These are phyloP conservation scores for Hyles vespertilio DNA, from an alignment of 1,140 invertebrate species.

Conservation along the genomic window DNA sequence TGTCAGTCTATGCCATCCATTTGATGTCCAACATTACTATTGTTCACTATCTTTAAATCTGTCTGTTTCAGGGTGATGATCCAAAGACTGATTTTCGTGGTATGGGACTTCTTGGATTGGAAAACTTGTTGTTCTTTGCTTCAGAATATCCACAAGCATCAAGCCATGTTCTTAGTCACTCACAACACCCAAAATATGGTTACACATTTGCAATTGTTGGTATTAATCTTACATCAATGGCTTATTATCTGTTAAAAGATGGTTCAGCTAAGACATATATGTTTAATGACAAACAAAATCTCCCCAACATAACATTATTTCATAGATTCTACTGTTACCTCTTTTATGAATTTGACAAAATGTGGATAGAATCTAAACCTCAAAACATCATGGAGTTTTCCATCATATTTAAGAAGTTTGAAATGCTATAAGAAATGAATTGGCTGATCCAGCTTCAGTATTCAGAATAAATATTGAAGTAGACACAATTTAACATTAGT, in stretches of 20 bases:
- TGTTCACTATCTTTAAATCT: too few relatives aligned
- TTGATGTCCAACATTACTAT: too few relatives aligned
- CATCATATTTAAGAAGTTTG: slow-evolving; percentile 89
- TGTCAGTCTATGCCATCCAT: too few relatives aligned
- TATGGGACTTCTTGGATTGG: slow-evolving; percentile 96
- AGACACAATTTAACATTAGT: slow-evolving; percentile 56
- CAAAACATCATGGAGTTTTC: slow-evolving; percentile 97
- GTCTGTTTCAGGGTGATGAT: slow-evolving; percentile 89
- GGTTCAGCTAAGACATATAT: slow-evolving; percentile 93
- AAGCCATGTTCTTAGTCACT: slow-evolving; percentile 89
- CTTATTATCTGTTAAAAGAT: slow-evolving; percentile 86
- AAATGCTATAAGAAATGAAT: slow-evolving; percentile 80
- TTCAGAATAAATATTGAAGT: slow-evolving; percentile 86
- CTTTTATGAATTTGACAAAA: slow-evolving; percentile 95
- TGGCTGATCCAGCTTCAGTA: slow-evolving; percentile 80
- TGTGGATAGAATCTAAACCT: slow-evolving; percentile 94
- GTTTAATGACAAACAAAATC: slow-evolving; percentile 87
- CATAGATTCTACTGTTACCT: slow-evolving; percentile 96
- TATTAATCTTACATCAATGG: slow-evolving; percentile 96
- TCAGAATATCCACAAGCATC: slow-evolving; percentile 87
- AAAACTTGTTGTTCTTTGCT: slow-evolving; percentile 94
- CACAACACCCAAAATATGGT: slow-evolving; percentile 91
- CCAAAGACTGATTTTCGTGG: slow-evolving; percentile 98
- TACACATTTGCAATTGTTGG: slow-evolving; percentile 93
- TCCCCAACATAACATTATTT: slow-evolving; percentile 87